These are phyloP conservation scores for Parnassius mnemosyne DNA, from an alignment of 2,888 invertebrate genomes.

Conservation along the genomic window DNA sequence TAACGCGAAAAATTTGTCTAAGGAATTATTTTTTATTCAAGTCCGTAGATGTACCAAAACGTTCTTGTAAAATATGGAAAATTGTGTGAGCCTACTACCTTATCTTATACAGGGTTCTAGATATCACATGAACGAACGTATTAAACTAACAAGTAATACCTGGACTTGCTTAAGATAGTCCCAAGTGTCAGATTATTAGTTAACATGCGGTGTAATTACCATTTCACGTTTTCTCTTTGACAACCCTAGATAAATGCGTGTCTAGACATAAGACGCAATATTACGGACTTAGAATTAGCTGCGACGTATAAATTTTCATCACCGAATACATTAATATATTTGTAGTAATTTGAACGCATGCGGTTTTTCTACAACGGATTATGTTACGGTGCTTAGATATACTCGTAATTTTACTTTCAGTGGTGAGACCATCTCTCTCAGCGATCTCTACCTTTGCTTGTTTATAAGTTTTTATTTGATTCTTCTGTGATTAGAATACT, in stretches of 20 bases:
- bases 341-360: conserved; percentile 17
- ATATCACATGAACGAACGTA: neutral
- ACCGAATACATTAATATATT: conserved; percentile 25
- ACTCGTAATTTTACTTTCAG: conserved; percentile 1
- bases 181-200: neutral
- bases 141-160: neutral
- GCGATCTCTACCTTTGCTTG: too few species aligned
- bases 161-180: neutral
- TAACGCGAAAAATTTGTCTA: too few species aligned
- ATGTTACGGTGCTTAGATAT: neutral
- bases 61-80: too few species aligned
- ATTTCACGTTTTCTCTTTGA: neutral
- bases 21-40: too few species aligned
- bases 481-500: too few species aligned
- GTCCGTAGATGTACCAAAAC: too few species aligned
- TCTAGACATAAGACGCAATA: conserved; percentile 22
- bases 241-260: conserved; percentile 22
- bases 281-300: conserved; percentile 19
- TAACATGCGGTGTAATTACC: neutral
- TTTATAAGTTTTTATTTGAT: too few species aligned
- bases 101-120: too few species aligned
- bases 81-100: too few species aligned
- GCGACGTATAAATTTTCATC: conserved; percentile 26
- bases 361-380: conserved; percentile 17
- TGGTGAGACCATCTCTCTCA: neutral